A percentile compares a stretch with the other conserved stretches of the same genome.
These are phyloP conservation scores for Xestia sexstrigata DNA, from an alignment of 2,888 invertebrate species.

Conservation along the genomic window DNA sequence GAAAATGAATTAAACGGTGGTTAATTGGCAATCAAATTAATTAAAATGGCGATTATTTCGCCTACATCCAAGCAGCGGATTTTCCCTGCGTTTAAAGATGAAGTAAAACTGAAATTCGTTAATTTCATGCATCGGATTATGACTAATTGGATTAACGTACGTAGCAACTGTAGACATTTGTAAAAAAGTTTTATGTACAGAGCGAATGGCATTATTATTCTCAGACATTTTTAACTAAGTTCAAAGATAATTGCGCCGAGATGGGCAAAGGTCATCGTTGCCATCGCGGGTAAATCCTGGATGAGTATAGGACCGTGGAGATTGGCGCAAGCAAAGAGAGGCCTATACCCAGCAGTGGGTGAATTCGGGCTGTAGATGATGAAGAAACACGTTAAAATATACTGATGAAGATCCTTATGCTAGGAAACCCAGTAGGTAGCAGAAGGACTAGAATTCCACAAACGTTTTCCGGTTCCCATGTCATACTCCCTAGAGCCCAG, in stretches of 20 bases:
- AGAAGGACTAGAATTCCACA: not conserved
- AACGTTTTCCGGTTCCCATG: constrained; percentile 5
- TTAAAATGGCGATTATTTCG: constrained; percentile 58
- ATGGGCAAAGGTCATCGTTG: not conserved
- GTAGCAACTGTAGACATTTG: not conserved
- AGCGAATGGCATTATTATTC: constrained; percentile 3
- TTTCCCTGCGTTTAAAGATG: constrained; percentile 32
- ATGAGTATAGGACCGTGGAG: not conserved
- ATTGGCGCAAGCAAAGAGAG: not conserved
- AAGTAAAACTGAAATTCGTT: constrained; percentile 53
- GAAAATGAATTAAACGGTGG: constrained; percentile 66
- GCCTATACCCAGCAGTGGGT: not conserved
- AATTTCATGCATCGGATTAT: constrained; percentile 45
- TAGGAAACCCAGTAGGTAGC: not conserved
- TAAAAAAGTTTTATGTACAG: not conserved
- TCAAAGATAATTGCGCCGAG: not conserved
- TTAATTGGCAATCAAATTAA: constrained; percentile 69
- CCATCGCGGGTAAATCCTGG: not conserved
- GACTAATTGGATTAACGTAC: constrained; percentile 33
- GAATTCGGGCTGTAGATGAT: not conserved
- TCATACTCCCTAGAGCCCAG: too few species aligned
- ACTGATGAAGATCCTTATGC: not conserved
- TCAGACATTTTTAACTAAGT: not conserved
- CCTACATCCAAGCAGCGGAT: constrained; percentile 24
- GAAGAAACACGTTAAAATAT: not conserved